Conservation (phyloP, 1,140 invertebrate species). For the Olivierus martensii region DNA sequence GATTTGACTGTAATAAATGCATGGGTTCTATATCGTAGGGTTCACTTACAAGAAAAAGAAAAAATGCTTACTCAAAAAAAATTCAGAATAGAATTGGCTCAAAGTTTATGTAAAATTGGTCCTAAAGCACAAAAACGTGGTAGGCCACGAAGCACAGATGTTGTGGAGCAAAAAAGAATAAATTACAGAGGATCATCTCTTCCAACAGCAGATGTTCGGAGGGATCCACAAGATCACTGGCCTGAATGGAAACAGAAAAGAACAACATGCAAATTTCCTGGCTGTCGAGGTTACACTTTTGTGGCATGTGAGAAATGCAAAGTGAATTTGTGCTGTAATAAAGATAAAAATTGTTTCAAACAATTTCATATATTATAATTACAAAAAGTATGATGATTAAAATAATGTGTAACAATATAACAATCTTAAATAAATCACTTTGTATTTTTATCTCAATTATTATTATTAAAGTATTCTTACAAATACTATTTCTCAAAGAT, state of each 20-base stretch:
- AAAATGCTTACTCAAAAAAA: too few relatives aligned
- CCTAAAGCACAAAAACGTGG: neutral
- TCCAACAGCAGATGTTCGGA: neutral
- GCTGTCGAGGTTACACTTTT: neutral
- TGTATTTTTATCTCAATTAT: too few relatives aligned
- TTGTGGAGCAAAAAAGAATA: neutral
- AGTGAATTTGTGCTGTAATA: neutral
- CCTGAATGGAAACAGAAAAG: neutral
- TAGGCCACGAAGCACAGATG: neutral
- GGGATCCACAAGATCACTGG: neutral
- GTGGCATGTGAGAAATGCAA: neutral
- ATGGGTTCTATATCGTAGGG: too few relatives aligned
- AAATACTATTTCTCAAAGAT: too few relatives aligned
- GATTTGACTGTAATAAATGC: too few relatives aligned
- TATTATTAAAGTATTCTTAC: too few relatives aligned
- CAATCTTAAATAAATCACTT: too few relatives aligned
- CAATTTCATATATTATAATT: neutral
- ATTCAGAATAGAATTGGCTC: neutral
- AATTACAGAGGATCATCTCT: neutral
- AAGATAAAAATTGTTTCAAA: neutral
- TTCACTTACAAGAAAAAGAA: too few relatives aligned
- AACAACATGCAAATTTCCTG: neutral
- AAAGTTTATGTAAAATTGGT: neutral
- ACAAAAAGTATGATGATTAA: too few relatives aligned
- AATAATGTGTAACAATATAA: too few relatives aligned